Percentiles rank a stretch among this genome's conserved stretches.
These are phyloP conservation scores for Arrhopalites spinosus DNA, from an alignment of 2,888 invertebrate genomes.

Conservation along the genomic window DNA sequence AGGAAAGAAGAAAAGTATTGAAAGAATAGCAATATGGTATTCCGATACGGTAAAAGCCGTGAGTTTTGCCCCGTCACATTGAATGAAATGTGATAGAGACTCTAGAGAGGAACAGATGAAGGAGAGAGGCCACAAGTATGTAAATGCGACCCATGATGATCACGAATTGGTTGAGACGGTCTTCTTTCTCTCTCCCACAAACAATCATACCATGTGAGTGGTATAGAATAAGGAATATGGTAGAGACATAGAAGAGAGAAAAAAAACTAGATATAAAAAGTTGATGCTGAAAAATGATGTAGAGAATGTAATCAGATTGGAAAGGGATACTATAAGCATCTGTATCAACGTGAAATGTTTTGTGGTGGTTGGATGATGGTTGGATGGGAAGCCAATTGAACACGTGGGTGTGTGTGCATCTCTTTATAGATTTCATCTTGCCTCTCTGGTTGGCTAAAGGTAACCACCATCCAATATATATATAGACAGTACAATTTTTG, in stretches of 20 bases:
- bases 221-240: not conserved
- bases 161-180: slow-evolving; percentile 36
- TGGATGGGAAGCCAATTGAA: slow-evolving; percentile 34
- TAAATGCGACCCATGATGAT: slow-evolving; percentile 46
- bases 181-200: slow-evolving; percentile 9
- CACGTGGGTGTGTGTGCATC: slow-evolving; percentile 22
- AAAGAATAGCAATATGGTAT: slow-evolving; percentile 34
- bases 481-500: not conserved
- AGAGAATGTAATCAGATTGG: slow-evolving; percentile 40
- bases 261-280: not conserved
- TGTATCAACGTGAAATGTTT: slow-evolving; percentile 37
- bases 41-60: slow-evolving; percentile 19
- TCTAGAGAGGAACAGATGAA: slow-evolving; percentile 37
- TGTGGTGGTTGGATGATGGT: slow-evolving; percentile 24
- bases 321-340: slow-evolving; percentile 25
- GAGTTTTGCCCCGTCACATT: slow-evolving; percentile 28
- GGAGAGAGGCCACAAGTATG: slow-evolving; percentile 46
- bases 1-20: not conserved
- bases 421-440: slow-evolving; percentile 4
- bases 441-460: not conserved
- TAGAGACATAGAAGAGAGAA: not conserved
- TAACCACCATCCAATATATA: too few species aligned
- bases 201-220: too few species aligned
- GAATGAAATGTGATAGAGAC: slow-evolving; percentile 20
- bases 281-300: slow-evolving; percentile 46